Conservation (phyloP, 2,888 invertebrate genomes). For the Abrostola tripartita region DNA sequence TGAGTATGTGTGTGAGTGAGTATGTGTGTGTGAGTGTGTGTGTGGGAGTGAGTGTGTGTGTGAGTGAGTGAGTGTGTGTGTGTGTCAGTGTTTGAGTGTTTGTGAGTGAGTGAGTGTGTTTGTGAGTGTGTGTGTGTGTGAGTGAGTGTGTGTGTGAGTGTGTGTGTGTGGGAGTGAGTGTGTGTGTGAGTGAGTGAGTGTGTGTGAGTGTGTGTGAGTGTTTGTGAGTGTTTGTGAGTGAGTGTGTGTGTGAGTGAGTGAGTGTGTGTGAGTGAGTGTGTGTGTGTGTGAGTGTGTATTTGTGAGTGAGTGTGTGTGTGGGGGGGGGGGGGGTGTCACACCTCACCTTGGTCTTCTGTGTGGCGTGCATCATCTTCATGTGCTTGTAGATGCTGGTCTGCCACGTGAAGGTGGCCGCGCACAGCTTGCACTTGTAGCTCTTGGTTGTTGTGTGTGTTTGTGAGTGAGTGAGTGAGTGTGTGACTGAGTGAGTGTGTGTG, state of each 20-base stretch:
- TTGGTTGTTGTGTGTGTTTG: slow-evolving; percentile 59
- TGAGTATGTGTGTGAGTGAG: too few relatives aligned
- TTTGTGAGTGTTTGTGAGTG: neutral
- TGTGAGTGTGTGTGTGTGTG: neutral
- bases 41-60: too few relatives aligned
- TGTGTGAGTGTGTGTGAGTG: neutral
- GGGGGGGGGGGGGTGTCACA: too few relatives aligned
- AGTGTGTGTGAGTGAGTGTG: neutral
- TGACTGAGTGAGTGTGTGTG: neutral
- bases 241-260: neutral
- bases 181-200: neutral
- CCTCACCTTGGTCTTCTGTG: slow-evolving; percentile 70
- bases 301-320: neutral
- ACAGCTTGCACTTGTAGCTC: slow-evolving; percentile 77
- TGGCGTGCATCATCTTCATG: slow-evolving; percentile 82
- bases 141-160: neutral
- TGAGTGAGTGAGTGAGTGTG: neutral
- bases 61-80: neutral
- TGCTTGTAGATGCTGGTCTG: slow-evolving; percentile 84
- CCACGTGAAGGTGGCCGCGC: slow-evolving; percentile 83
- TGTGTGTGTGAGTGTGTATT: neutral
- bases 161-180: neutral
- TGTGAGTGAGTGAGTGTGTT: neutral
- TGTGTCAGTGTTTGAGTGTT: neutral
- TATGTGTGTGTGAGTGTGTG: too few relatives aligned